Evolutionary conservation across 2,797 vertebrate genomes (phyloP), one percentile per base, ranked within the genome.

Genomic region (Dromococcyx pavoninus): DNA sequence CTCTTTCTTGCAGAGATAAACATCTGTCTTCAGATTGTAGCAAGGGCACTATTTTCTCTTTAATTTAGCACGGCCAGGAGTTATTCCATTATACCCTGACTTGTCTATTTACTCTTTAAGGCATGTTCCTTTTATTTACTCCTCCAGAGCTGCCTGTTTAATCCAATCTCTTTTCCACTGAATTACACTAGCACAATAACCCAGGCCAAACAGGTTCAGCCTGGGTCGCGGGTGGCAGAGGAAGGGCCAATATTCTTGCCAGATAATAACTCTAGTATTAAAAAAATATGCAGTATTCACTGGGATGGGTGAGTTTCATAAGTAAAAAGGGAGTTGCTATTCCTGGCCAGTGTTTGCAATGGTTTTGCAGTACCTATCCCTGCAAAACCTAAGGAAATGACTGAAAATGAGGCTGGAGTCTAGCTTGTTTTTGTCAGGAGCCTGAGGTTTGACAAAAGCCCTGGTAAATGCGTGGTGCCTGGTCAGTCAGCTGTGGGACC

Each of bases 31-130:
- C 85, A 70, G 75, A 61, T 94, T 94, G 89, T 86, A 88, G 56
- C 1, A 9, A 76, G 56, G n/a, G 51, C 84, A 75, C 80, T 93
- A 75, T 84, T 91, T 94, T 92, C 30, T 56, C 88, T 94, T 86
- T 95, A 91, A 74, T 92, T 94, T 92, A 95, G 80, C 87, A 76
- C 0, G 0, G 25, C n/a, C 85, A 91, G 79, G 77, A 96, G 80
- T 95, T 95, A 94, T 89, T 96, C 74, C 73, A 94, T 96, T 96
- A 73, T 81, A 88, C 18, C 17, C 80, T 57, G 85, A 41, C 83
- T 87, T 96, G 94, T 96, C 91, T 97, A 85, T 97, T 96, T 96
- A 90, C 92, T 91, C 94, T 96, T 93, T 92, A 92, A 94, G 96
- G 91, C 89, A 87, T 74, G 89, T 83, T 77, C 80, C 87, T 95